Percentiles rank a stretch among this genome's conserved stretches.
Evolutionary conservation across 2,888 invertebrate species (phyloP).

Genomic region (Latrodectus hesperus): DNA sequence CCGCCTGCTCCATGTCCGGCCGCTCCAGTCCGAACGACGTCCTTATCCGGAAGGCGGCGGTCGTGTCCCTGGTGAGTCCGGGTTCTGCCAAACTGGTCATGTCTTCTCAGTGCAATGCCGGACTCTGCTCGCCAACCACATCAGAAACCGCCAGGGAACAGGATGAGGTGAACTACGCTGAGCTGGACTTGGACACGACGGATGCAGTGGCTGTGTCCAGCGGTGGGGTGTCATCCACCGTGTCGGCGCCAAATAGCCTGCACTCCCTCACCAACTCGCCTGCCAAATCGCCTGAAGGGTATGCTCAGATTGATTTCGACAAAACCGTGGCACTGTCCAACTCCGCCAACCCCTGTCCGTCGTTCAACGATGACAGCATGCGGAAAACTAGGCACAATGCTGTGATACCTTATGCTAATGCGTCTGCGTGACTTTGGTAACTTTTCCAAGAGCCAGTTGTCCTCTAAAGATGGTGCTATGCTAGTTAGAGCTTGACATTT

Average conservation of each 20-base stretch:
- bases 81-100: background rate
- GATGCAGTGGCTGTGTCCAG: slow-evolving; percentile 69
- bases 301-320: slow-evolving; percentile 94
- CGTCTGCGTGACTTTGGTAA: no score
- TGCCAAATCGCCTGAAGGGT: slow-evolving; percentile 74
- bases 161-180: slow-evolving; percentile 83
- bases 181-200: slow-evolving; percentile 82
- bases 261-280: slow-evolving; percentile 52
- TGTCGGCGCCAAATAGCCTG: slow-evolving; percentile 71
- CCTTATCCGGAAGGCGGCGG: background rate
- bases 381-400: slow-evolving; percentile 68
- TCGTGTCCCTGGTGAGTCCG: slow-evolving; percentile 20
- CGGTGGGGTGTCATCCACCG: slow-evolving; percentile 70
- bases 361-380: slow-evolving; percentile 64
- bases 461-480: no score
- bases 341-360: slow-evolving; percentile 65
- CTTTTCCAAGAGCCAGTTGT: no score
- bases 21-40: slow-evolving; percentile 39
- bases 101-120: slow-evolving; percentile 45
- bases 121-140: slow-evolving; percentile 20
- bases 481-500: no score
- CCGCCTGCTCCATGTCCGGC: slow-evolving; percentile 50
- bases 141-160: slow-evolving; percentile 25
- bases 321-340: slow-evolving; percentile 87
- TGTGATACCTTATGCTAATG: slow-evolving; percentile 33